Evolutionary conservation across 2,888 invertebrate genomes (phyloP), one percentile per base, ranked within the genome.

Genomic region (Oscheius onirici): DNA sequence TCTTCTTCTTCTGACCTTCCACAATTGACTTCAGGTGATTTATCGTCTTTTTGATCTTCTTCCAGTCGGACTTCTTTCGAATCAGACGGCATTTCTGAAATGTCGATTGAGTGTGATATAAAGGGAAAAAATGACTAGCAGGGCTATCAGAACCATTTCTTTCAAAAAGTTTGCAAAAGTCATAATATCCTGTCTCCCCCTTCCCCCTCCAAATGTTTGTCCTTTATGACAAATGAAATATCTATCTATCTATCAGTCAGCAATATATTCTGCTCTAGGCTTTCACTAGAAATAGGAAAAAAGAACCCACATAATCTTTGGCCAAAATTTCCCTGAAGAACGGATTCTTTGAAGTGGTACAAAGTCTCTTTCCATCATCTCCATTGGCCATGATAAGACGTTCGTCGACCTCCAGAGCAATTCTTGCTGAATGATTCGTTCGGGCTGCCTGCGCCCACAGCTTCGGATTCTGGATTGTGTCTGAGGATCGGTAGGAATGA

Each of bases 361-460:
- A 55, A 55, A 55, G 28, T 28, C 24, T 55, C 28, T 28, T 15
- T 26, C 55, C 22, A 52, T 26, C 55, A 11, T 55, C 55, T 24
- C 55, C 28, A 26, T 15, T 15, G 20, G 3, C 55, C 28, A 55
- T 13, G 15, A 55, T 20, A 11, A 55, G 1, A 26, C 55, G 22
- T 26, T 55, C 55, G 28, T 26, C 55, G 6, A 55, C 26, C 26
- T 55, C 55, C n/a, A 20, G 26, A 1, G 55, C 26, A 55, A 26
- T 24, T 26, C 55, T 24, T 10, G 58, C 17, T 11, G 58, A 8
- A 5, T 41, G 41, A 41, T 41, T 22, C n/a, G 15, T 8, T 58
- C 40, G 11, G 17, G 58, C 58, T 41, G 40, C 40, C n/a, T 41
- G 41, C 3, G 58, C 58, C 58, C 58, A 58, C 17, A 2, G 40